Evolutionary conservation across 2,113 vertebrate genomes (phyloP), one percentile per base, ranked within the genome.

Genomic region (Solea solea): DNA sequence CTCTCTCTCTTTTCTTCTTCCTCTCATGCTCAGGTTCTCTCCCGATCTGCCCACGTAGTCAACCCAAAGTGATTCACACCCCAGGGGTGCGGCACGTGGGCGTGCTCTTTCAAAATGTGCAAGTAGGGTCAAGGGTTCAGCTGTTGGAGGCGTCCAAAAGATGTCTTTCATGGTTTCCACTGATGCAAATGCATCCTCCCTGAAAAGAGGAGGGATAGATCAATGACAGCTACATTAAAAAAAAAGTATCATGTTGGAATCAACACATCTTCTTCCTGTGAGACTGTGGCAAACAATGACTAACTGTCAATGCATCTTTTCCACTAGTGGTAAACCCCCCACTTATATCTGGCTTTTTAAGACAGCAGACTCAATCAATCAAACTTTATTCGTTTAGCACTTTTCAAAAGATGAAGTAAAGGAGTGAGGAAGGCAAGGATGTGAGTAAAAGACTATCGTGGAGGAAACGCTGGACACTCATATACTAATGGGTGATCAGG

Each of bases 41-140:
- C 54, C 64, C 27, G 8, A 55, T 78, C 81, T 80, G 66, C 87
- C 88, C 87, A 90, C 84, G 39, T 87, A 85, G 81, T 76, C 74
- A 76, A 87, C 82, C 80, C 72, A 70, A 60, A 65, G 51, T 65
- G 66, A 74, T 78, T 84, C 80, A 78, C 59, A 69, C 51, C 68
- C 73, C 70, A 28, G 46, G 55, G 75, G 74, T 74, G 49, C 53
- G 73, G 79, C 44, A 59, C 65, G 86, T 90, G 82, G 86, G 85
- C 54, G 78, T 50, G 68, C 80, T 85, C 86, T 86, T 83, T 60
- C 74, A 80, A 76, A 84, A 65, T 62, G 57, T 40, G 50, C 69
- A 34, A 74, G 61, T 34, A 6, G 71, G 79, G 82, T 78, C 80
- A 49, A 48, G 46, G 34, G 80, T 75, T 89, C 84, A 86, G 63